phyloP scores from a whole-genome alignment of 2,797 vertebrate genomes.

The Hyperoplus lanceolatus region DNA sequence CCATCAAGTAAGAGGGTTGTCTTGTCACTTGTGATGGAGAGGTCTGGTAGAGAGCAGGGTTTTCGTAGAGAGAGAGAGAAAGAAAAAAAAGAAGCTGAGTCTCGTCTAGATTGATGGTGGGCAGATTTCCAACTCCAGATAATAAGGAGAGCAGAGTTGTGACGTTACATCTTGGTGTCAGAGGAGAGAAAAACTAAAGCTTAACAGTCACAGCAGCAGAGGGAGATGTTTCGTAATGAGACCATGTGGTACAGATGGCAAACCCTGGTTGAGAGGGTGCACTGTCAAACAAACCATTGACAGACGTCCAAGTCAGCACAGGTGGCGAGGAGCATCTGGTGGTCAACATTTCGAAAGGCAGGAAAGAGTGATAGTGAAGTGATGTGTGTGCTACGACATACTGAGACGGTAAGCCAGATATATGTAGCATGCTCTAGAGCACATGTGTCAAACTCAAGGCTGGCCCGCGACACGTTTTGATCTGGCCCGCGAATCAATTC shows the following conservation, averaged over 20 bases:
- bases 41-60: constrained; percentile 23
- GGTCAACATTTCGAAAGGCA: constrained; percentile 5
- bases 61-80: not conserved
- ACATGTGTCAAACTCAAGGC: too few species aligned
- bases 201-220: not conserved
- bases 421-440: not conserved
- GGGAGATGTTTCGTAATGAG: constrained; percentile 8
- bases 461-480: too few species aligned
- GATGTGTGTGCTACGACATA: not conserved
- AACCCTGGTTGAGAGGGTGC: not conserved
- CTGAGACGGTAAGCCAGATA: not conserved
- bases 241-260: not conserved
- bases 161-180: constrained; percentile 28
- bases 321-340: constrained; percentile 12
- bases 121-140: constrained; percentile 46
- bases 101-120: constrained; percentile 33
- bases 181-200: not conserved
- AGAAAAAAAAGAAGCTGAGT: constrained; percentile 5
- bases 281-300: constrained; percentile 3
- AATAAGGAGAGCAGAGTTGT: not conserved
- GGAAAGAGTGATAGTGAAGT: not conserved
- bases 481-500: too few species aligned
- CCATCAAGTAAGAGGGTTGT: too few species aligned
- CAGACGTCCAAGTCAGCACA: constrained; percentile 10
- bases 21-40: constrained; percentile 49